Evolutionary conservation across 2,888 invertebrate genomes (phyloP), one percentile per base, ranked within the genome.

Genomic region (Melanophora roralis): DNA sequence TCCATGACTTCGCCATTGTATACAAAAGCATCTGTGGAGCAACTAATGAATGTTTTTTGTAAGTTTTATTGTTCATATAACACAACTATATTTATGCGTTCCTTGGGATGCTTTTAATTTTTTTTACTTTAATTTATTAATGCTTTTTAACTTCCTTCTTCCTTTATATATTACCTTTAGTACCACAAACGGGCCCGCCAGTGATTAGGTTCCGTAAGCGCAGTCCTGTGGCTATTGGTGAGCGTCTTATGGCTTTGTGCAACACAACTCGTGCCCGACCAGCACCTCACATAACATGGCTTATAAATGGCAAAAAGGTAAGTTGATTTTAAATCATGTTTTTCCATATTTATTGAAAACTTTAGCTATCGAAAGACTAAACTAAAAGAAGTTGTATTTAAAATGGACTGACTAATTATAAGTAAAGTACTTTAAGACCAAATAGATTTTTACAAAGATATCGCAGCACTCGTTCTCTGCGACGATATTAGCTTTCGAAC

Each of bases 1-100:
- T 95, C 96, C 69, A 93, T 95, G 86, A 94, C 95, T 86, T 93
- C 95, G 59, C 95, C 96, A 81, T 93, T 96, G 86, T 96, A 94
- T 90, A 95, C 95, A 43, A 95, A 95, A 91, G 93, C 94, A 84
- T 95, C 96, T 36, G 93, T 93, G 85, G 92, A 93, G 85, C 94
- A 94, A 88, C 93, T 95, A 89, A 91, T 96, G 84, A 94, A 93
- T 86, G 94, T 96, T 78, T 95, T 95, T 90, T 94, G 96, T 96
- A 89, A 93, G 95, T 93, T 81, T 51, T 45, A 6, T 19, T 27
- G 3, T n/a, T n/a, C n/a, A n/a, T n/a, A n/a, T n/a, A n/a, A n/a
- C n/a, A n/a, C n/a, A n/a, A n/a, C n/a, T n/a, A n/a, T n/a, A n/a
- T n/a, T n/a, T n/a, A n/a, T n/a, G n/a, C n/a, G n/a, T n/a, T n/a